Evolutionary conservation across 1,140 invertebrate species (phyloP).

Genomic region (Neoseiulus cucumeris): DNA sequence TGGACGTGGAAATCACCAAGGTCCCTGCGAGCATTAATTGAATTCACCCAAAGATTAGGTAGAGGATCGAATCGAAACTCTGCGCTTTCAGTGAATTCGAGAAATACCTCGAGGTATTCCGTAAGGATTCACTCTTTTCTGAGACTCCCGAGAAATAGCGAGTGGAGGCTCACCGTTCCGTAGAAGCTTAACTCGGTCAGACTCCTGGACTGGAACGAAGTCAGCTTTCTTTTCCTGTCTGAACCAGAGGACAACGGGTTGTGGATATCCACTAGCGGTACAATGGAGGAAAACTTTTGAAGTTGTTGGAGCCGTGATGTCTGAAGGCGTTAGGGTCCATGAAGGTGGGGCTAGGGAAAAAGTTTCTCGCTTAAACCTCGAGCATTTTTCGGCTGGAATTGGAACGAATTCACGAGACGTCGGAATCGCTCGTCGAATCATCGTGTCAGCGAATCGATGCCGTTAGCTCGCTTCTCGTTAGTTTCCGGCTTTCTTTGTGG

Average conservation of each 20-base stretch:
- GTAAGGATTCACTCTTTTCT: no score
- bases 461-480: no score
- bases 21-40: constrained; percentile 11
- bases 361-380: no score
- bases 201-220: not conserved
- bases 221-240: not conserved
- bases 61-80: no score
- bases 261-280: not conserved
- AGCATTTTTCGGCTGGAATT: no score
- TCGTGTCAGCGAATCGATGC: no score
- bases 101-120: no score
- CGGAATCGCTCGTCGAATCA: no score
- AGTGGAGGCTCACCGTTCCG: not conserved
- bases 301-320: not conserved
- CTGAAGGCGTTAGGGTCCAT: not conserved
- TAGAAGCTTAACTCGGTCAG: not conserved
- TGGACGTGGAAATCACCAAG: not conserved
- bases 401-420: no score
- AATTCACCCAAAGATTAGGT: not conserved
- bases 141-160: no score
- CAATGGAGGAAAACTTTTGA: not conserved
- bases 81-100: no score
- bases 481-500: no score
- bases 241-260: not conserved
- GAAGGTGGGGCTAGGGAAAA: not conserved